Percentiles rank a stretch among this genome's conserved stretches.
Conservation (phyloP, 2,113 vertebrate species). For the Crypturellus undulatus region DNA sequence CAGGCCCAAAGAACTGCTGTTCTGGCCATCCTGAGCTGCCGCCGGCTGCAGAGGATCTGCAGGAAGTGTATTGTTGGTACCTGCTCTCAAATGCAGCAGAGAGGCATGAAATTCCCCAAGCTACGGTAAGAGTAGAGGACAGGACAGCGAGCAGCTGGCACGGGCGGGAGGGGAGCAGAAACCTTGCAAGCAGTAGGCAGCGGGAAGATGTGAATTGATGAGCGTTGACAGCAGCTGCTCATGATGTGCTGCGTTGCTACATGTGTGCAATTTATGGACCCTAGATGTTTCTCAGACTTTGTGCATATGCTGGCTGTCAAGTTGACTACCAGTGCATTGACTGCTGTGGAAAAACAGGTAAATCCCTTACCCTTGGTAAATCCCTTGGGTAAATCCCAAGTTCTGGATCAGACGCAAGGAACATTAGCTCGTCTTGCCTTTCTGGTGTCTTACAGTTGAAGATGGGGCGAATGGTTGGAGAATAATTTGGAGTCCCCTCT, state of each 20-base stretch:
- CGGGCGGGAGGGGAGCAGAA: background rate
- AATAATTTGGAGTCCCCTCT: background rate
- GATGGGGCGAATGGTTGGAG: background rate
- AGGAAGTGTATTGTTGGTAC: rapidly evolving
- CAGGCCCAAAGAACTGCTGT: background rate
- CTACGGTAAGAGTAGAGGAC: background rate
- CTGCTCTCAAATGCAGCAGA: background rate
- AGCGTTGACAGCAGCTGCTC: background rate
- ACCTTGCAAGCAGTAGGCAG: background rate
- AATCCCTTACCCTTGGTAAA: background rate
- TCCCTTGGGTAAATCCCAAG: no score
- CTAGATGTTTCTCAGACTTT: background rate
- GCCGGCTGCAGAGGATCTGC: background rate
- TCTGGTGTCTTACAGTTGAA: background rate
- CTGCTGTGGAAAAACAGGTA: rapidly evolving
- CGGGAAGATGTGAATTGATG: background rate
- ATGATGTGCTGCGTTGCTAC: background rate
- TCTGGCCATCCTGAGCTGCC: background rate
- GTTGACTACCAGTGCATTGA: background rate
- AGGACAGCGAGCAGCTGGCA: background rate
- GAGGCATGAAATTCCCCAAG: background rate
- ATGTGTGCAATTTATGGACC: background rate
- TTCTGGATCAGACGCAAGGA: background rate
- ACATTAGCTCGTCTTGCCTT: background rate
- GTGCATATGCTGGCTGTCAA: background rate